Conservation (phyloP, 35 echinoderm and acorn worm species). For the Apostichopus japonicus region DNA sequence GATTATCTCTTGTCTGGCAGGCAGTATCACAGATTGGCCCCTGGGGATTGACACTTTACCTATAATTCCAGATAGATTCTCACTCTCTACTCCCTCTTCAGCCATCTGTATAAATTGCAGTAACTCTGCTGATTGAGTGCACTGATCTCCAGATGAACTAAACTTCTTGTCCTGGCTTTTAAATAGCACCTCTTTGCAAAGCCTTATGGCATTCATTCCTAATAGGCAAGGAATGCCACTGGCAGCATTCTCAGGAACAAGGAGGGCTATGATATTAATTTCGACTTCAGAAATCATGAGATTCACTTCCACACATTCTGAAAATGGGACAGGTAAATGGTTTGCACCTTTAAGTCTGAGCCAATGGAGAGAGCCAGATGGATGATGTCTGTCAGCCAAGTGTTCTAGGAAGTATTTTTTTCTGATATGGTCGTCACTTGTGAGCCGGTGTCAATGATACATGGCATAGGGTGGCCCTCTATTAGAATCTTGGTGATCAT, state of each 20-base stretch:
- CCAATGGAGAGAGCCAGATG: neutral
- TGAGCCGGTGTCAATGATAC: too few species aligned
- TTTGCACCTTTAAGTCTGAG: conserved; percentile 41
- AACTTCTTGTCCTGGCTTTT: too few species aligned
- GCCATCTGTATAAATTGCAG: too few species aligned
- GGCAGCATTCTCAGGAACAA: too few species aligned
- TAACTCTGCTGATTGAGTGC: too few species aligned
- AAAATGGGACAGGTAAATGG: conserved; percentile 21
- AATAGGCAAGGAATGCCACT: too few species aligned
- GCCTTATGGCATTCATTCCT: too few species aligned
- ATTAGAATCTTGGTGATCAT: too few species aligned
- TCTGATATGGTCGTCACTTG: too few species aligned
- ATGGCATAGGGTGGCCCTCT: too few species aligned
- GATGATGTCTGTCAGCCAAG: neutral
- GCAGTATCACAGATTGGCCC: neutral
- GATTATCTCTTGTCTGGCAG: neutral
- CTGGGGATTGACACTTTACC: conserved; percentile 3
- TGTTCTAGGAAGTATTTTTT: neutral
- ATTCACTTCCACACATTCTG: conserved; percentile 2
- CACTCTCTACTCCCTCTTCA: neutral
- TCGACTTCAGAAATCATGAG: neutral
- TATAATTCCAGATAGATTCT: neutral
- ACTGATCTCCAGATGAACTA: too few species aligned
- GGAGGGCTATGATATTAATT: conserved; percentile 10
- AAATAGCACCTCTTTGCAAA: too few species aligned